Conservation (phyloP, 2,888 invertebrate species). For the Caenorhabditis sp. region DNA sequence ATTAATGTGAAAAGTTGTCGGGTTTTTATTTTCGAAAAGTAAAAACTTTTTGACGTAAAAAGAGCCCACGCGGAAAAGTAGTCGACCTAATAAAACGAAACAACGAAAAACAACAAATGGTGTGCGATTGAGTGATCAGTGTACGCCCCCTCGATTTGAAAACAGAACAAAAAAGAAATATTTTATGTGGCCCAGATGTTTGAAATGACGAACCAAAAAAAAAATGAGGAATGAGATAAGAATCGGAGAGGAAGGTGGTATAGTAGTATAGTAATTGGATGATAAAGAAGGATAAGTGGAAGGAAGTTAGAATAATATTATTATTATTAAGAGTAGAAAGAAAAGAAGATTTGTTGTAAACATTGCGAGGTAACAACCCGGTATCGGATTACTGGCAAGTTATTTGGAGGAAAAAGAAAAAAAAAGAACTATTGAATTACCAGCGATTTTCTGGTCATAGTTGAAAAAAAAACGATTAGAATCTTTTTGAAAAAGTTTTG, state of each 20-base stretch:
- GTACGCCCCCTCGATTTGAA: not conserved
- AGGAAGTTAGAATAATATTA: not conserved
- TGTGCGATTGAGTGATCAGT: slow-evolving; percentile 5
- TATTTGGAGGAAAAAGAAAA: too few relatives aligned
- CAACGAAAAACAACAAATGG: slow-evolving; percentile 3
- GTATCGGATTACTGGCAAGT: not conserved
- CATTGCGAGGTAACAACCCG: not conserved
- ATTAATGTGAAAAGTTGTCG: too few relatives aligned
- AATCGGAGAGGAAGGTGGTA: not conserved
- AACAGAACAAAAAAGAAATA: not conserved
- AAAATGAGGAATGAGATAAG: not conserved
- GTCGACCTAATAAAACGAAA: not conserved
- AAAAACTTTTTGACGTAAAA: too few relatives aligned
- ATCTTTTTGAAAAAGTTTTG: too few relatives aligned
- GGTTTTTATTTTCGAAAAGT: too few relatives aligned
- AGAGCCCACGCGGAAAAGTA: not conserved
- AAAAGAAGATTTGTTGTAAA: not conserved
- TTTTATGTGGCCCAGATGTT: not conserved
- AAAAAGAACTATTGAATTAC: not conserved
- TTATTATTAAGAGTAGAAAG: not conserved
- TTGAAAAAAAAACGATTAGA: not conserved
- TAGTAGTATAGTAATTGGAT: not conserved
- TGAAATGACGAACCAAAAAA: not conserved
- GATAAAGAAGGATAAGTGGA: not conserved
- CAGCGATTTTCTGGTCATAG: not conserved